Evolutionary conservation across 2,888 invertebrate genomes (phyloP).

Genomic region (Heliconius charithonia): DNA sequence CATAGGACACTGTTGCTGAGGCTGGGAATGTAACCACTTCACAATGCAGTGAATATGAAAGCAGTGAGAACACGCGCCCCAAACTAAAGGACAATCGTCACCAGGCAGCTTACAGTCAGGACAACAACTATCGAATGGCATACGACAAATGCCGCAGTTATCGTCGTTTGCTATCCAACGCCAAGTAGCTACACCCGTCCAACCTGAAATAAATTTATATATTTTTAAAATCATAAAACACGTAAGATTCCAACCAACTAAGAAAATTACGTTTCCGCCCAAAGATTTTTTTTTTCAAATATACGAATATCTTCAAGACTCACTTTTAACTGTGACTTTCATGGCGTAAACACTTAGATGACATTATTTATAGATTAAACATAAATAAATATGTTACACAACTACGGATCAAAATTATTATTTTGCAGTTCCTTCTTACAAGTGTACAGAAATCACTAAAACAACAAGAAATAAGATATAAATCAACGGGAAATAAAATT

Average conservation of each 20-base stretch:
- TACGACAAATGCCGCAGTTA: conserved; percentile 99
- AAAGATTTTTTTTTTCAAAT: not conserved
- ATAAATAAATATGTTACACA: too few species aligned
- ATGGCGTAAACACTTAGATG: conserved; percentile 59
- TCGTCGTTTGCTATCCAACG: conserved; percentile 99
- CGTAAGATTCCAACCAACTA: not conserved
- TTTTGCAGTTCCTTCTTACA: not conserved
- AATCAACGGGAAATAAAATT: not conserved
- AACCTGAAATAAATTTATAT: conserved; percentile 80
- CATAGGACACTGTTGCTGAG: conserved; percentile 96
- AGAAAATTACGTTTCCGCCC: not conserved
- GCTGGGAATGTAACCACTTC: conserved; percentile 98
- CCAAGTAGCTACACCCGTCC: conserved; percentile 99
- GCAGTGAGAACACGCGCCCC: conserved; percentile 99
- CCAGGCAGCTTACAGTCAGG: conserved; percentile 98
- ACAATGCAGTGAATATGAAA: conserved; percentile 99
- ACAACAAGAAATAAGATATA: not conserved
- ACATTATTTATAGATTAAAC: conserved; percentile 29
- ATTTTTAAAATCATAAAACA: conserved; percentile 7
- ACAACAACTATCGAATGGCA: conserved; percentile 99
- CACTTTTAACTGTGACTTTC: conserved; percentile 87
- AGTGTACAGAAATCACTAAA: not conserved
- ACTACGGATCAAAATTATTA: not conserved
- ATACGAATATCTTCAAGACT: conserved; percentile 50
- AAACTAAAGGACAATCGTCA: conserved; percentile 98